Evolutionary conservation across 2,888 invertebrate species (phyloP).

Genomic region (Ormia ochracea): DNA sequence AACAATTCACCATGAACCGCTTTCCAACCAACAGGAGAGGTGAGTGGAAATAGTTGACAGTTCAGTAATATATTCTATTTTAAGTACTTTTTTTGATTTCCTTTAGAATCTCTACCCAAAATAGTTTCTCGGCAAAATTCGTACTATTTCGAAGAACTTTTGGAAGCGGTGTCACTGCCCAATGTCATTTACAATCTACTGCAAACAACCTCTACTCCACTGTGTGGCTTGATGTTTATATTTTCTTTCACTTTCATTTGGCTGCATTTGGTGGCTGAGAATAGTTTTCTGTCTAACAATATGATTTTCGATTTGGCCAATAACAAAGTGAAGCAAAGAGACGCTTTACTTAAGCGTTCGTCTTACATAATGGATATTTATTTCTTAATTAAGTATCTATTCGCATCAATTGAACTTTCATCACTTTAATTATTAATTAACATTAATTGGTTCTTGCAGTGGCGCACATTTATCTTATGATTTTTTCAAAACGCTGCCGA

Average conservation of each 20-base stretch:
- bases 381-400: constrained; percentile 80
- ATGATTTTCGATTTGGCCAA: constrained; percentile 57
- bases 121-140: constrained; percentile 48
- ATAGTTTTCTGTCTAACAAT: constrained; percentile 79
- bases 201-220: constrained; percentile 58
- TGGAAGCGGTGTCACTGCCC: constrained; percentile 61
- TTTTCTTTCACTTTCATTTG: constrained; percentile 83
- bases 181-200: constrained; percentile 65
- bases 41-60: neutral
- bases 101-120: constrained; percentile 49
- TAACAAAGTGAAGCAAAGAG: constrained; percentile 61
- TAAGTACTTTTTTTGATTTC: neutral
- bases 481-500: constrained; percentile 79
- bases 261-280: constrained; percentile 81
- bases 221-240: constrained; percentile 74
- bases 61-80: neutral
- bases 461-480: constrained; percentile 79
- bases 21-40: constrained; percentile 15
- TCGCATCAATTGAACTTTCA: neutral
- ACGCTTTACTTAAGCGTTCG: constrained; percentile 64
- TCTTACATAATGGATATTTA: constrained; percentile 72
- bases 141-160: constrained; percentile 62
- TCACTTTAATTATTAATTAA: neutral
- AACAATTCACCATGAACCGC: constrained; percentile 36
- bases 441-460: constrained; percentile 71